Conservation (phyloP, 2,888 invertebrate species). For the Axea sp. region DNA sequence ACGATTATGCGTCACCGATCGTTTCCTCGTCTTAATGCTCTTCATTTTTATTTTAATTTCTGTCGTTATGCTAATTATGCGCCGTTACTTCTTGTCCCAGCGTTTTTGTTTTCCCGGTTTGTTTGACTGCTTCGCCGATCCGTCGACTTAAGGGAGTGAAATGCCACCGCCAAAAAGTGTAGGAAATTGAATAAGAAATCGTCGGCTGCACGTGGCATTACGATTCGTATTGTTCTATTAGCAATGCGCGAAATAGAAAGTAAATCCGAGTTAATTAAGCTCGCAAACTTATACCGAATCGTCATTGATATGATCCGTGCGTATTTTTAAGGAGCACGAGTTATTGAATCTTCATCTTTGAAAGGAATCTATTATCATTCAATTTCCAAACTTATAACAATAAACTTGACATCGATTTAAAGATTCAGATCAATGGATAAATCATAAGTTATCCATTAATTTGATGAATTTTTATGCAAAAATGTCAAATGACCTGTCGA, state of each 20-base stretch:
- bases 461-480: too few relatives aligned
- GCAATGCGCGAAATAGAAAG: slow-evolving; percentile 19
- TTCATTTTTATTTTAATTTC: slow-evolving; percentile 88
- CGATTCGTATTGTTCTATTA: slow-evolving; percentile 24
- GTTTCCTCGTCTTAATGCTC: slow-evolving; percentile 83
- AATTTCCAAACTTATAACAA: too few relatives aligned
- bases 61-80: slow-evolving; percentile 83
- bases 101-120: slow-evolving; percentile 62
- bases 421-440: too few relatives aligned
- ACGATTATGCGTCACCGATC: slow-evolving; percentile 78
- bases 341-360: too few relatives aligned
- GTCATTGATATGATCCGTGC: too few relatives aligned
- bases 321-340: too few relatives aligned
- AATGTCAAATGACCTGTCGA: too few relatives aligned
- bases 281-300: not conserved
- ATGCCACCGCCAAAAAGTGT: slow-evolving; percentile 54
- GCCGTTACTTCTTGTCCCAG: slow-evolving; percentile 75
- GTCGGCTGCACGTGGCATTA: slow-evolving; percentile 51
- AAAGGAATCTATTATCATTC: too few relatives aligned
- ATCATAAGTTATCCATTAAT: too few relatives aligned
- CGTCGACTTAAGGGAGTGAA: slow-evolving; percentile 50
- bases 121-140: slow-evolving; percentile 49
- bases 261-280: slow-evolving; percentile 29
- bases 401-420: too few relatives aligned
- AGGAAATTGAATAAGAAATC: slow-evolving; percentile 58